These are phyloP conservation scores for Xiphophorus birchmanni DNA, from an alignment of 2,797 vertebrate species.

Conservation along the genomic window DNA sequence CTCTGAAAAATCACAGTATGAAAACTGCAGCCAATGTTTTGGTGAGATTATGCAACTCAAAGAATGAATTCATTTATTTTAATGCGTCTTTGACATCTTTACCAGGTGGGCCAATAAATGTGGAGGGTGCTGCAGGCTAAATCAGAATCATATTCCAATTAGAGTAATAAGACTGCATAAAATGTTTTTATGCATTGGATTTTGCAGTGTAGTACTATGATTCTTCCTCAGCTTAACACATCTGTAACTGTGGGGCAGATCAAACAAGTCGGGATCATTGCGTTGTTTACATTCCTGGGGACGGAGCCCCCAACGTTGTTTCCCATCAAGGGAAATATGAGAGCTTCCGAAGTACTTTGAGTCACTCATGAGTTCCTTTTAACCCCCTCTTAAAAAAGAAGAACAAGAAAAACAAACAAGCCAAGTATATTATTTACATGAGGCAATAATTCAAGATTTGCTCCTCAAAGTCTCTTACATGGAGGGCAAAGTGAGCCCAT, in stretches of 20 bases:
- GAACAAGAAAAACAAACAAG: slow-evolving; percentile 51
- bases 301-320: slow-evolving; percentile 59
- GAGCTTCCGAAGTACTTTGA: slow-evolving; percentile 69
- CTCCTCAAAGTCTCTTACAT: slow-evolving; percentile 71
- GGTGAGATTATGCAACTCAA: background rate
- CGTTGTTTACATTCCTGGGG: slow-evolving; percentile 76
- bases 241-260: slow-evolving; percentile 54
- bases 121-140: slow-evolving; percentile 20
- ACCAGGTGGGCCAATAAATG: background rate
- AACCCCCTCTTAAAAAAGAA: slow-evolving; percentile 16
- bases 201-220: slow-evolving; percentile 33
- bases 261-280: slow-evolving; percentile 59
- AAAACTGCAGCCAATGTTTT: background rate
- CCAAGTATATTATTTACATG: slow-evolving; percentile 78
- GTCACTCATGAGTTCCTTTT: slow-evolving; percentile 72
- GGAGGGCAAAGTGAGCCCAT: slow-evolving; percentile 72
- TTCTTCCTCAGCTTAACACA: slow-evolving; percentile 36
- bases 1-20: background rate
- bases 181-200: slow-evolving; percentile 49
- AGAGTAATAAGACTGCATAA: slow-evolving; percentile 48
- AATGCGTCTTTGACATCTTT: background rate
- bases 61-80: background rate
- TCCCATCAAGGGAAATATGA: slow-evolving; percentile 75
- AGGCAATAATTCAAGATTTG: slow-evolving; percentile 80
- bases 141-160: slow-evolving; percentile 56